phyloP scores from a whole-genome alignment of 1,140 invertebrate species.

The Campodea augens region DNA sequence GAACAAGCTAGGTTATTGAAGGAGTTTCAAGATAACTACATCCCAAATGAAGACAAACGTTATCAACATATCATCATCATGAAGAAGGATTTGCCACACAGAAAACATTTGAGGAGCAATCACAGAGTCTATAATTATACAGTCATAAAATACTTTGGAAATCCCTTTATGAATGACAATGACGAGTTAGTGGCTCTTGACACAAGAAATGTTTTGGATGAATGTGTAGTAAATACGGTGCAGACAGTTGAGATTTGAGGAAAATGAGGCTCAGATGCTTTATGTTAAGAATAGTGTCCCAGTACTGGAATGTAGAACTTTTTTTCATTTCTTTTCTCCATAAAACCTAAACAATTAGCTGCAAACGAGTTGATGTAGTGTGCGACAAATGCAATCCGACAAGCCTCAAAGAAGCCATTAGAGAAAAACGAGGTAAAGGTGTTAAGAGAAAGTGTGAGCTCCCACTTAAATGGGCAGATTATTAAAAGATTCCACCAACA shows the following conservation, averaged over 20 bases:
- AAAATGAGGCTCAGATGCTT: conserved; percentile 1
- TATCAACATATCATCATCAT: too few relatives aligned
- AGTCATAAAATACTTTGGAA: conserved; percentile 11
- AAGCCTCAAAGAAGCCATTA: too few relatives aligned
- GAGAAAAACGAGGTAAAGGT: not conserved
- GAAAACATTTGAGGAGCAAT: conserved; percentile 10
- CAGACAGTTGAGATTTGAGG: conserved; percentile 5
- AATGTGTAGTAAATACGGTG: conserved; percentile 8
- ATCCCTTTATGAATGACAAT: conserved; percentile 12
- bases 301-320: not conserved
- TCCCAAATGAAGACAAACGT: too few relatives aligned
- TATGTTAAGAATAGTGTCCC: conserved; percentile 2
- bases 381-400: too few relatives aligned
- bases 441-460: too few relatives aligned
- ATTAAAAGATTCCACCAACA: too few relatives aligned
- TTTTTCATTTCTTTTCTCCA: too few relatives aligned
- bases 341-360: too few relatives aligned
- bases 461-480: too few relatives aligned
- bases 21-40: too few relatives aligned
- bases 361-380: too few relatives aligned
- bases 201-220: conserved; percentile 7
- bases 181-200: conserved; percentile 8
- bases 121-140: conserved; percentile 3
- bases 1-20: conserved; percentile 5
- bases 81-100: conserved; percentile 5